Percentiles rank a stretch among this genome's conserved stretches.
Evolutionary conservation across 37 sponge, comb jelly and placozoan species (phyloP).

Genomic region (Chondrilla cf. caribensis): DNA sequence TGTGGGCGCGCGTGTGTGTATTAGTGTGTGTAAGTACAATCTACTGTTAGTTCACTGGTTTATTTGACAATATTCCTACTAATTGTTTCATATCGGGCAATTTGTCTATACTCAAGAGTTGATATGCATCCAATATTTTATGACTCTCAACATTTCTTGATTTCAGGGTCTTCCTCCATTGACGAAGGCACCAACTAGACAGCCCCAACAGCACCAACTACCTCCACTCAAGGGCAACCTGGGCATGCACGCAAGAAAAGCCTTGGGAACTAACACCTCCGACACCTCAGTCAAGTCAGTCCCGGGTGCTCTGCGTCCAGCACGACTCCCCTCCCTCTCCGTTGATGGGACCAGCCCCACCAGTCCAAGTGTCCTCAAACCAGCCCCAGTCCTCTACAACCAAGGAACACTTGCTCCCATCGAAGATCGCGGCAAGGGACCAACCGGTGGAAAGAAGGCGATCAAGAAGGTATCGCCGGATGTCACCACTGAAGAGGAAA

Average conservation of each 20-base stretch:
- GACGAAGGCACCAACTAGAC: background rate
- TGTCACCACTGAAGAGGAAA: slow-evolving; percentile 47
- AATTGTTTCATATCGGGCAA: too few species aligned
- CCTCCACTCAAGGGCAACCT: slow-evolving; percentile 46
- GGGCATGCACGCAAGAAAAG: background rate
- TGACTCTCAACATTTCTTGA: slow-evolving; percentile 8
- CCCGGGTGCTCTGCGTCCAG: slow-evolving; percentile 43
- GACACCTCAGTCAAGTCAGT: background rate
- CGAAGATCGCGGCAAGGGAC: slow-evolving; percentile 44
- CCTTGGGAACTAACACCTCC: background rate
- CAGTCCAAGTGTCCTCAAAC: background rate
- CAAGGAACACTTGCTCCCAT: background rate
- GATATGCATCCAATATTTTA: too few species aligned
- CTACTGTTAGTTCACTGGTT: too few species aligned
- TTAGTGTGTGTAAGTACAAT: too few species aligned
- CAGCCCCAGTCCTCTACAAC: slow-evolving; percentile 5
- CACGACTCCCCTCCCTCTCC: slow-evolving; percentile 25
- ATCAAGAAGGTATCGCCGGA: slow-evolving; percentile 40
- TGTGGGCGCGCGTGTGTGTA: too few species aligned
- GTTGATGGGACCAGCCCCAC: background rate
- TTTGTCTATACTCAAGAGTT: too few species aligned
- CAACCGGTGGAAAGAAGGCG: slow-evolving; percentile 28
- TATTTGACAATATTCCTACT: background rate
- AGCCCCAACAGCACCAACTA: background rate
- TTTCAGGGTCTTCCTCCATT: slow-evolving; percentile 62